Evolutionary conservation across 2,888 invertebrate genomes (phyloP).

Genomic region (Hirtodrosophila trivittata): DNA sequence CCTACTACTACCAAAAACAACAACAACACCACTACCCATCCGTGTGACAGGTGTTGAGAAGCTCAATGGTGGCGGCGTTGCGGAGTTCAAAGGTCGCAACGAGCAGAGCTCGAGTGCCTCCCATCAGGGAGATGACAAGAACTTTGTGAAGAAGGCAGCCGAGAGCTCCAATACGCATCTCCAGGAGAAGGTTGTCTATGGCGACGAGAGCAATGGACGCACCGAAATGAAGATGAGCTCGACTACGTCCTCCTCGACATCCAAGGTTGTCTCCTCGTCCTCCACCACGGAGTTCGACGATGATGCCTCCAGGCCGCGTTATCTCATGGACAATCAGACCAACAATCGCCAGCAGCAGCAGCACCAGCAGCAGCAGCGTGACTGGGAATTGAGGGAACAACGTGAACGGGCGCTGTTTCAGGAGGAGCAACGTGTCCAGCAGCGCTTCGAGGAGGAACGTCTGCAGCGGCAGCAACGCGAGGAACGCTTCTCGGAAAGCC

Average conservation of each 20-base stretch:
- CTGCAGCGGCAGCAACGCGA: conserved; percentile 77
- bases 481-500: conserved; percentile 66
- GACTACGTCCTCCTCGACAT: conserved; percentile 80
- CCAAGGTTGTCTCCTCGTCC: conserved; percentile 79
- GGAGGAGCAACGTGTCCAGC: conserved; percentile 45
- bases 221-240: conserved; percentile 83
- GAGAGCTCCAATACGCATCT: conserved; percentile 84
- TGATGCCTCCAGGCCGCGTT: conserved; percentile 61
- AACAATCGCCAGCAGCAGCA: conserved; percentile 30
- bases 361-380: conserved; percentile 17
- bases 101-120: conserved; percentile 86
- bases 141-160: conserved; percentile 85
- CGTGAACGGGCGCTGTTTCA: conserved; percentile 26
- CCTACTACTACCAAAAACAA: conserved; percentile 69
- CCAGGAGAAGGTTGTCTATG: conserved; percentile 85
- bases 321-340: conserved; percentile 59
- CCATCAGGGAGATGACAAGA: conserved; percentile 85
- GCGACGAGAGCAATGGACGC: conserved; percentile 85
- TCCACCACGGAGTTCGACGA: conserved; percentile 71
- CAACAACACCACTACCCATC: conserved; percentile 20
- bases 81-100: conserved; percentile 87
- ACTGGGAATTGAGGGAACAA: conserved; percentile 41
- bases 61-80: conserved; percentile 87
- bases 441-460: conserved; percentile 67
- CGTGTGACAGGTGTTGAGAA: conserved; percentile 85